These are phyloP conservation scores for Pteronotus mesoamericanus DNA, from an alignment of 2,797 vertebrate genomes.

Conservation along the genomic window DNA sequence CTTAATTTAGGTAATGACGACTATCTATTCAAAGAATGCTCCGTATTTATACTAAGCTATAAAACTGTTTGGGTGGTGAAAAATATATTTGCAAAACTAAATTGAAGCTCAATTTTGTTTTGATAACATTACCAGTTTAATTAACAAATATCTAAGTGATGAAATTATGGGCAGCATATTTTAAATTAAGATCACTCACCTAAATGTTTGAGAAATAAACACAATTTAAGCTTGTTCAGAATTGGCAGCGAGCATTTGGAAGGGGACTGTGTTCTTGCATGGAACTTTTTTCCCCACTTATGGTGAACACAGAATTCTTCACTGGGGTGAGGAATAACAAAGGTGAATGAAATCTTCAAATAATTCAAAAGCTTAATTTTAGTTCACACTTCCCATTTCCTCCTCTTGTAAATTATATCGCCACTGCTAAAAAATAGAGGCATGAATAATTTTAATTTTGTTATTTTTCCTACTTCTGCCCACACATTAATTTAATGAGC, in stretches of 20 bases:
- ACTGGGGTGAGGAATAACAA: slow-evolving; percentile 1
- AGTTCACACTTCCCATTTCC: slow-evolving; percentile 39
- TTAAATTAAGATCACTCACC: slow-evolving; percentile 56
- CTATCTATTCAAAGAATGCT: slow-evolving; percentile 53
- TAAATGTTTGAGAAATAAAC: slow-evolving; percentile 51
- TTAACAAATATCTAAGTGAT: slow-evolving; percentile 49
- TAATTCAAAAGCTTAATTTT: slow-evolving; percentile 53
- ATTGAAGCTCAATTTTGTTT: slow-evolving; percentile 46
- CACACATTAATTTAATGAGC: slow-evolving; percentile 41
- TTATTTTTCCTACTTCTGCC: slow-evolving; percentile 27
- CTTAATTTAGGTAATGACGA: slow-evolving; percentile 53
- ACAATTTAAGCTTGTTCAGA: slow-evolving; percentile 49
- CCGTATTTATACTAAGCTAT: neutral
- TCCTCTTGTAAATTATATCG: neutral
- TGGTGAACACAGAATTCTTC: neutral
- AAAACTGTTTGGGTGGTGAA: slow-evolving; percentile 12
- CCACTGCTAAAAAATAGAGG: neutral
- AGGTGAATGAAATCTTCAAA: slow-evolving; percentile 8
- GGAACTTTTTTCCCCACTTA: neutral
- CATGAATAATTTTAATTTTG: slow-evolving; percentile 35
- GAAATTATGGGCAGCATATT: slow-evolving; percentile 45
- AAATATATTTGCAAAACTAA: slow-evolving; percentile 61
- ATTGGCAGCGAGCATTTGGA: slow-evolving; percentile 36
- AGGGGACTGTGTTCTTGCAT: neutral
- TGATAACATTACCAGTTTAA: slow-evolving; percentile 51